phyloP scores from a whole-genome alignment of 1,140 invertebrate genomes.

The Drosophila punjabiensis region DNA sequence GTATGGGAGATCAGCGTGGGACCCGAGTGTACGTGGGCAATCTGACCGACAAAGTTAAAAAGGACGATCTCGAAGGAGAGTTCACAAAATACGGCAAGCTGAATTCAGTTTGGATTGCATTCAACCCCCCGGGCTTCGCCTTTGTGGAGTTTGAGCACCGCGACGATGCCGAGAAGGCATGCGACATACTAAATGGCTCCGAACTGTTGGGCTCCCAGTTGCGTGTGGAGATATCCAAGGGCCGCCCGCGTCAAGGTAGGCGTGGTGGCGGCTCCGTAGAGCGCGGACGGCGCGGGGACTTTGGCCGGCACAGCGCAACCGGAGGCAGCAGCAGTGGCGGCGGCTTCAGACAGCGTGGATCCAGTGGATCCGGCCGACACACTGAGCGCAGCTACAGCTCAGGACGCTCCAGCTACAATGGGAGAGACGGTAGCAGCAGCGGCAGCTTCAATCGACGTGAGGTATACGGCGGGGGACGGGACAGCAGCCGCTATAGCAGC shows the following conservation, averaged over 20 bases:
- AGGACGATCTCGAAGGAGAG: constrained; percentile 94
- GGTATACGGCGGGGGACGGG: constrained; percentile 82
- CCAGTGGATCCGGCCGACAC: constrained; percentile 82
- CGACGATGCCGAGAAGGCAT: constrained; percentile 97
- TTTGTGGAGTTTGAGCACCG: constrained; percentile 99
- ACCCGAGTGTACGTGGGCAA: constrained; percentile 95
- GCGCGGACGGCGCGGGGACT: constrained; percentile 86
- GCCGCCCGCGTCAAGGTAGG: constrained; percentile 87
- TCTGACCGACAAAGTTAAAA: constrained; percentile 92
- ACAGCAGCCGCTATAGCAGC: constrained; percentile 85
- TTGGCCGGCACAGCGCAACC: constrained; percentile 86
- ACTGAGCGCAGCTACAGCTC: constrained; percentile 86
- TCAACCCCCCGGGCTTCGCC: constrained; percentile 98
- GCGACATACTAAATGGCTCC: constrained; percentile 95
- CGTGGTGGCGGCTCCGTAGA: constrained; percentile 86
- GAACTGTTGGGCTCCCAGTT: constrained; percentile 92
- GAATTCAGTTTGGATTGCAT: constrained; percentile 97
- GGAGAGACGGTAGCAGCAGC: constrained; percentile 80
- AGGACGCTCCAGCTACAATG: constrained; percentile 81
- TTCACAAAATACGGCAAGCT: constrained; percentile 96
- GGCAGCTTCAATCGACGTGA: constrained; percentile 78
- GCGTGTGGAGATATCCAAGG: constrained; percentile 93
- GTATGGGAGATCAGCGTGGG: constrained; percentile 86
- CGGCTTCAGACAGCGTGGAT: constrained; percentile 80
- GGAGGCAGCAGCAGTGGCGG: constrained; percentile 84